phyloP scores from a whole-genome alignment of 2,113 vertebrate genomes.

The Salvelinus namaycush region DNA sequence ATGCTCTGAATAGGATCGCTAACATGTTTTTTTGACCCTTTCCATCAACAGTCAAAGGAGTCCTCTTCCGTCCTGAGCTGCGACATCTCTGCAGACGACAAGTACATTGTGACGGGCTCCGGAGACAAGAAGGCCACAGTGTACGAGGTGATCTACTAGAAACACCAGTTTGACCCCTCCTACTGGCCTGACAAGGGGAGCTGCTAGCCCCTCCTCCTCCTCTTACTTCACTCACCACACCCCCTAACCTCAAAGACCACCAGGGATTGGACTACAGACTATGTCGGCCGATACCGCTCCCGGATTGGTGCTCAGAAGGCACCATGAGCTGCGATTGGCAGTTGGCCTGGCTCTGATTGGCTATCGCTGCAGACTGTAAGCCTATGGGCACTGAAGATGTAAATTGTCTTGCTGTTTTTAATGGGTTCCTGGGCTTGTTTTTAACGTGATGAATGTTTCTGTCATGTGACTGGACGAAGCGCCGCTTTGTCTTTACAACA shows the following conservation, averaged over 20 bases:
- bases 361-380: conserved; percentile 16
- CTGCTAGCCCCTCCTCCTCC: conserved; percentile 21
- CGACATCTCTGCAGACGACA: conserved; percentile 95
- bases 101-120: conserved; percentile 96
- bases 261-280: conserved; percentile 25
- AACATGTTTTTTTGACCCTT: not conserved
- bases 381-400: conserved; percentile 44
- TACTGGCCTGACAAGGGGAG: conserved; percentile 33
- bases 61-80: conserved; percentile 96
- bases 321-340: not conserved
- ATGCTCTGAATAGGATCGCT: not conserved
- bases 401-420: conserved; percentile 28
- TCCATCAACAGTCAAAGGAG: conserved; percentile 85
- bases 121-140: conserved; percentile 98
- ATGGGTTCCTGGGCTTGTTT: conserved; percentile 51
- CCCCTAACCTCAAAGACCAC: conserved; percentile 17
- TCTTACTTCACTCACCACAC: conserved; percentile 4
- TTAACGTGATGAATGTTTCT: conserved; percentile 46
- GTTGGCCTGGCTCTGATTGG: not conserved
- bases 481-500: conserved; percentile 69
- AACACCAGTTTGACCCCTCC: conserved; percentile 46
- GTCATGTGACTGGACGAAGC: conserved; percentile 61
- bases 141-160: conserved; percentile 96
- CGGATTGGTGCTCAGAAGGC: not conserved
- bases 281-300: not conserved